Percentiles rank a stretch among this genome's conserved stretches.
Evolutionary conservation across 2,797 vertebrate genomes (phyloP).

Genomic region (Lepilemur ruficaudatus): DNA sequence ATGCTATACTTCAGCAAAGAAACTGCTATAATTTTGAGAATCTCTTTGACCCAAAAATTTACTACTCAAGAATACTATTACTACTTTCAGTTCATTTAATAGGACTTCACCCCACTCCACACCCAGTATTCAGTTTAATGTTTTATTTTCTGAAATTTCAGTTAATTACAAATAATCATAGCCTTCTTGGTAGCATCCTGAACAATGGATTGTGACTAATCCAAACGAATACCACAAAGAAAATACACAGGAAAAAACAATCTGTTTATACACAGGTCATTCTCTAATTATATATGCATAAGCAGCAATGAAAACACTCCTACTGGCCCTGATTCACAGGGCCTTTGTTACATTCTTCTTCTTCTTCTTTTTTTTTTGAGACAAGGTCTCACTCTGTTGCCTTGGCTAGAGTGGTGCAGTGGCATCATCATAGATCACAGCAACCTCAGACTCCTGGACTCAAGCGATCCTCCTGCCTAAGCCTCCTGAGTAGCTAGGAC

Average conservation of each 20-base stretch:
- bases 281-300: not conserved
- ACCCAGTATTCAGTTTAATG: not conserved
- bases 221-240: not conserved
- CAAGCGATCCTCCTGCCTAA: no score
- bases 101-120: not conserved
- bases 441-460: not conserved
- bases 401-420: not conserved
- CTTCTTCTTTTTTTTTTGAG: not conserved
- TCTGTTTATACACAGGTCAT: not conserved
- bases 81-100: not conserved
- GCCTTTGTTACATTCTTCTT: not conserved
- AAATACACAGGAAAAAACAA: not conserved
- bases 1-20: not conserved
- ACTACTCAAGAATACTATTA: not conserved
- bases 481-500: no score
- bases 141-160: conserved; percentile 46
- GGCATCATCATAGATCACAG: not conserved
- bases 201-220: not conserved
- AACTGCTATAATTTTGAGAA: not conserved
- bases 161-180: conserved; percentile 37
- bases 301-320: not conserved
- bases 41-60: not conserved
- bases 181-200: not conserved
- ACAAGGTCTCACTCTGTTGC: not conserved
- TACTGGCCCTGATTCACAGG: not conserved